phyloP scores from a whole-genome alignment of 2,888 invertebrate genomes.

The Trissolcus brochymenae region DNA sequence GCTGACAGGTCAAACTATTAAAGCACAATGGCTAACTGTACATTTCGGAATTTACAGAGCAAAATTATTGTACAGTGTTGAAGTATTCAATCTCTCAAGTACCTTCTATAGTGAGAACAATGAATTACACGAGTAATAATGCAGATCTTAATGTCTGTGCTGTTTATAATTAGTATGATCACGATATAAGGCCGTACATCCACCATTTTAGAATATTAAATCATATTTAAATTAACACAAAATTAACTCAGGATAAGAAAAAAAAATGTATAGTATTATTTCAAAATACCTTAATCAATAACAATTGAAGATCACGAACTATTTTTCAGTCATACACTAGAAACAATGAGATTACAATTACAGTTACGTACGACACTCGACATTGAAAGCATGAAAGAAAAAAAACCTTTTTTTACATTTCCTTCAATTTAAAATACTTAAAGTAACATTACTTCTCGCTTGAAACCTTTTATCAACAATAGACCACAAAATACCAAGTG shows the following conservation, averaged over 20 bases:
- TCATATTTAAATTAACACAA: background rate
- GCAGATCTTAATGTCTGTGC: conserved; percentile 28
- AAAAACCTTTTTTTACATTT: too few relatives aligned
- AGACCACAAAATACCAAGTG: conserved; percentile 25
- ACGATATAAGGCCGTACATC: conserved; percentile 20
- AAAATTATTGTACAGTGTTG: conserved; percentile 48
- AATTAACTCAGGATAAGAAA: too few relatives aligned
- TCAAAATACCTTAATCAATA: too few relatives aligned
- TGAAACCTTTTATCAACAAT: conserved; percentile 10
- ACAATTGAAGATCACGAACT: too few relatives aligned
- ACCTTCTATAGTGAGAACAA: conserved; percentile 41
- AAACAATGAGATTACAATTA: too few relatives aligned
- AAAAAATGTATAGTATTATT: too few relatives aligned
- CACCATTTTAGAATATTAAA: background rate
- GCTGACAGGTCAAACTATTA: conserved; percentile 52
- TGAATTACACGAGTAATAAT: conserved; percentile 42
- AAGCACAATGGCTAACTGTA: conserved; percentile 52
- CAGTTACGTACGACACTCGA: too few relatives aligned
- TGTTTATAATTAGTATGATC: conserved; percentile 33
- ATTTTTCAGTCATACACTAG: too few relatives aligned
- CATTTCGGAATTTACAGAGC: conserved; percentile 43
- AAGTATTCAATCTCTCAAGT: conserved; percentile 37
- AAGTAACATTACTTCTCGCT: background rate
- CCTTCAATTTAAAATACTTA: background rate
- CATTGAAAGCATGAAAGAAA: too few relatives aligned